Percentiles rank a stretch among this genome's conserved stretches.
Conservation (phyloP, 2,113 vertebrate genomes). For the Catagonus wagneri region DNA sequence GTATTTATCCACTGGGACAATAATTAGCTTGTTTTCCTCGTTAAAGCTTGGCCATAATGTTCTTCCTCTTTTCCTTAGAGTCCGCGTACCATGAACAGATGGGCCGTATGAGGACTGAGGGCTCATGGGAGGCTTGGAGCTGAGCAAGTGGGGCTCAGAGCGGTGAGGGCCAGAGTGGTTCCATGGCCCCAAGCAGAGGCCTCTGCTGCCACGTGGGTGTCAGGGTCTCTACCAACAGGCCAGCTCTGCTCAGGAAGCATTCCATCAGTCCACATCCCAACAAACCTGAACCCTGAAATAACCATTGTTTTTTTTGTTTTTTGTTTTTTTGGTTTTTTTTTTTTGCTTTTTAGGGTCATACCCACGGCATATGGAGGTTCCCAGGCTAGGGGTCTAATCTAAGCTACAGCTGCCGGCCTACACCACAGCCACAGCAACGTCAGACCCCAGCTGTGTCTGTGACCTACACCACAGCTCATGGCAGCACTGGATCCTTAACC, state of each 20-base stretch:
- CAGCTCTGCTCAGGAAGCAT: background rate
- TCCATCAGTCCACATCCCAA: background rate
- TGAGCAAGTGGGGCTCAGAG: background rate
- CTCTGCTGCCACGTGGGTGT: background rate
- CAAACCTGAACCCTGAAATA: background rate
- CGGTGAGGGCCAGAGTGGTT: background rate
- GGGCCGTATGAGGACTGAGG: slow-evolving; percentile 19
- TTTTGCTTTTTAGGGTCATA: too few relatives aligned
- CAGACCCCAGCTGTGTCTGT: too few relatives aligned
- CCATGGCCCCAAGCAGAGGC: background rate
- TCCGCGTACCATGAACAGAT: background rate
- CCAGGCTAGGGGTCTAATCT: too few relatives aligned
- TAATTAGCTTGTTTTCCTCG: slow-evolving; percentile 61
- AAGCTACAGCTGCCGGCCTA: too few relatives aligned
- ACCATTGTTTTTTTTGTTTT: background rate
- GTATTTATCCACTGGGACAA: background rate
- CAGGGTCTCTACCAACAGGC: background rate
- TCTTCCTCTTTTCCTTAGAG: slow-evolving; percentile 56
- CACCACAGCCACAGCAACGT: too few relatives aligned
- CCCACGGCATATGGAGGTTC: too few relatives aligned
- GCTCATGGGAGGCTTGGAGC: background rate
- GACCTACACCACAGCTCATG: too few relatives aligned
- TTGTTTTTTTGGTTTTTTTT: too few relatives aligned
- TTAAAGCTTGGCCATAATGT: slow-evolving; percentile 36
- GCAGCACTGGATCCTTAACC: too few relatives aligned